These are phyloP conservation scores for Dicentrarchus labrax DNA, from an alignment of 2,113 vertebrate genomes.

Conservation along the genomic window DNA sequence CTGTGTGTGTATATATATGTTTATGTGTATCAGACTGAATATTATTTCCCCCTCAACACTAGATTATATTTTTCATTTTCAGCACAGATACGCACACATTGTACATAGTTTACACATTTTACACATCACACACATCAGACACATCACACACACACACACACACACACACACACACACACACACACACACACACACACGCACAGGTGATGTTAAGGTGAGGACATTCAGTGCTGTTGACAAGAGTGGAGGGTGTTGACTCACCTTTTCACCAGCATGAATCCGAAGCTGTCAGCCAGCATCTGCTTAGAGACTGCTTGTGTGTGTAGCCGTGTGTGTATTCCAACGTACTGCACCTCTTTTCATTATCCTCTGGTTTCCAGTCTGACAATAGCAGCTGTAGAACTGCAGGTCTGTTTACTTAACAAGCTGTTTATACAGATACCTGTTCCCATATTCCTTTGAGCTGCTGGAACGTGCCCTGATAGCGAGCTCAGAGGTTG, in stretches of 20 bases:
- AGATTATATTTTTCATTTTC: constrained; percentile 16
- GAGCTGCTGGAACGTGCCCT: constrained; percentile 37
- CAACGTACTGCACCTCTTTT: constrained; percentile 18
- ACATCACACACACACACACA: neutral
- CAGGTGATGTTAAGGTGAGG: constrained; percentile 35
- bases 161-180: neutral
- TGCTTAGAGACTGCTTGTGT: constrained; percentile 32
- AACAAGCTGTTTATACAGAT: constrained; percentile 65
- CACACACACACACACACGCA: constrained; percentile 5
- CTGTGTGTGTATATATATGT: neutral
- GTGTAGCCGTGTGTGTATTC: constrained; percentile 13
- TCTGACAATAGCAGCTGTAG: constrained; percentile 57
- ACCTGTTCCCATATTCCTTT: constrained; percentile 35
- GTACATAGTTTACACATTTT: neutral
- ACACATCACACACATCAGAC: constrained; percentile 1
- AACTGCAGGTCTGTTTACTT: constrained; percentile 52
- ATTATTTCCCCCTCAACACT: neutral
- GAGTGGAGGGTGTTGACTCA: constrained; percentile 55
- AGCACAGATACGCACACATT: neutral
- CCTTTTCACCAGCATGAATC: constrained; percentile 42
- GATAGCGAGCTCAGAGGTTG: constrained; percentile 6
- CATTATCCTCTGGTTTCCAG: constrained; percentile 19
- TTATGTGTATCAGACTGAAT: constrained; percentile 6
- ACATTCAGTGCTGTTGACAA: constrained; percentile 40
- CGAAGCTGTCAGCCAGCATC: constrained; percentile 59